Conservation (phyloP, 2,797 vertebrate species). For the Arremon brunneinucha region DNA sequence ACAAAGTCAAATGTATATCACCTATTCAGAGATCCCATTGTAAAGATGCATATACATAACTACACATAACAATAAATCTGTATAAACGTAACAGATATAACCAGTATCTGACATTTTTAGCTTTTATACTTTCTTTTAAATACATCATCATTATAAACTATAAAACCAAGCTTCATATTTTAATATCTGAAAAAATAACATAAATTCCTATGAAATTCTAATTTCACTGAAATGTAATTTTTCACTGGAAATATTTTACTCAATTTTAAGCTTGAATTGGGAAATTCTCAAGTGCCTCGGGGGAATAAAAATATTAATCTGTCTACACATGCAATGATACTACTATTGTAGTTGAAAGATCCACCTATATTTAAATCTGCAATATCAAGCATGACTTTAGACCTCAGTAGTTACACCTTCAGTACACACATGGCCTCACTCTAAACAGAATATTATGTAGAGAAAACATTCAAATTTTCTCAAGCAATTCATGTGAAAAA, state of each 20-base stretch:
- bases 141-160: background rate
- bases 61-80: background rate
- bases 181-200: background rate
- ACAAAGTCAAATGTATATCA: background rate
- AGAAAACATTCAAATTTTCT: background rate
- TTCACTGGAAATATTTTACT: background rate
- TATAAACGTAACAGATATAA: background rate
- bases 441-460: background rate
- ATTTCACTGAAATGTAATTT: background rate
- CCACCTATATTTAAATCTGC: background rate
- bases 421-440: background rate
- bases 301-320: background rate
- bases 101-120: background rate
- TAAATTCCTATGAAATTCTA: background rate
- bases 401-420: background rate
- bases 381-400: background rate
- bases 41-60: background rate
- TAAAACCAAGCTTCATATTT: background rate
- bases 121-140: background rate
- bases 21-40: background rate
- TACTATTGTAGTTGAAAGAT: background rate
- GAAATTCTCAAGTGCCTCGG: background rate
- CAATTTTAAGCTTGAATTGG: background rate
- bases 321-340: background rate
- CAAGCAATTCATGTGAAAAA: background rate